Evolutionary conservation across 1,140 invertebrate species (phyloP).

Genomic region (Conopomorpha cramerella): DNA sequence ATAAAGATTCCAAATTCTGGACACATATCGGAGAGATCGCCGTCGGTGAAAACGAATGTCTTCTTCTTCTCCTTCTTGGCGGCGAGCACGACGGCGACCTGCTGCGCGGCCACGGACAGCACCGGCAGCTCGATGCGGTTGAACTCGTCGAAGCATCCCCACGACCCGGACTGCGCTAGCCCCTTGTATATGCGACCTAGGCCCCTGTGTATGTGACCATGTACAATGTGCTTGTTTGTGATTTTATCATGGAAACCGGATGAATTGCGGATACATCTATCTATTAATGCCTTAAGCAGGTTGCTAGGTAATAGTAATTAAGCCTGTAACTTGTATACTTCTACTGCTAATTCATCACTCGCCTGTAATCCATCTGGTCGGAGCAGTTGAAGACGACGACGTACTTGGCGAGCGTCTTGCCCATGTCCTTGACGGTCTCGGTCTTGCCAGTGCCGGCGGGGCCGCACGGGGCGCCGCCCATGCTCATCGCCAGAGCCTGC

Average conservation of each 20-base stretch:
- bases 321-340: too few species aligned
- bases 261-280: too few species aligned
- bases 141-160: constrained; percentile 98
- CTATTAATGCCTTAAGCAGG: too few species aligned
- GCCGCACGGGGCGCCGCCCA: constrained; percentile 95
- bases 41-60: constrained; percentile 91
- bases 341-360: too few species aligned
- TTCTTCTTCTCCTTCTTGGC: constrained; percentile 92
- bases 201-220: constrained; percentile 73
- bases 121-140: constrained; percentile 94
- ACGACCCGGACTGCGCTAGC: constrained; percentile 91
- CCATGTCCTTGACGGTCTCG: constrained; percentile 98
- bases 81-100: constrained; percentile 92
- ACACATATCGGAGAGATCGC: constrained; percentile 90
- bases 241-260: too few species aligned
- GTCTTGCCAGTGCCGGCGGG: constrained; percentile 96
- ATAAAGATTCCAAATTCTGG: constrained; percentile 97
- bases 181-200: constrained; percentile 90
- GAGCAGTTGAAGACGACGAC: constrained; percentile 98
- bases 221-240: too few species aligned
- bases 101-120: constrained; percentile 94
- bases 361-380: constrained; percentile 98
- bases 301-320: too few species aligned
- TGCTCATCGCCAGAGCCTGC: constrained; percentile 93
- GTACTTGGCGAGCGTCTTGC: constrained; percentile 95